Conservation (phyloP, 2,888 invertebrate genomes). For the Tipula lateralis region DNA sequence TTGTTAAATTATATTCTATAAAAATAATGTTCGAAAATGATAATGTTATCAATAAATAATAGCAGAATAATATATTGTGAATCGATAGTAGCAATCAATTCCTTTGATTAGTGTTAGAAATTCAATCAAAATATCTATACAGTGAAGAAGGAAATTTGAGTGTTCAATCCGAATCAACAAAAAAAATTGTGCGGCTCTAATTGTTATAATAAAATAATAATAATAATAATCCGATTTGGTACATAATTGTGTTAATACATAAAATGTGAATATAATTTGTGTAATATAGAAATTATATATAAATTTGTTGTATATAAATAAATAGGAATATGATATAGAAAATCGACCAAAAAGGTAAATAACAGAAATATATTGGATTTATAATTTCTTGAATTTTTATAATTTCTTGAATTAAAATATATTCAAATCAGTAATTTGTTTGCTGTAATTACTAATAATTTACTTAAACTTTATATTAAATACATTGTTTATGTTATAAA, state of each 20-base stretch:
- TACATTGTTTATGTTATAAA: neutral
- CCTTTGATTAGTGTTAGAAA: neutral
- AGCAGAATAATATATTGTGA: neutral
- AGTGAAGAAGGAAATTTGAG: neutral
- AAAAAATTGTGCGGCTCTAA: constrained; percentile 6
- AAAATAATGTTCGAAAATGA: neutral
- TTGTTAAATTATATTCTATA: neutral
- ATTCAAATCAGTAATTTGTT: neutral
- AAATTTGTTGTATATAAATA: neutral
- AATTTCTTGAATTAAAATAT: neutral
- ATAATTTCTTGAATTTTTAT: neutral
- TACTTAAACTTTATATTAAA: neutral
- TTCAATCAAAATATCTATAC: neutral
- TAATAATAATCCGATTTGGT: neutral
- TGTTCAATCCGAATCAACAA: neutral
- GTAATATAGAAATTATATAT: neutral
- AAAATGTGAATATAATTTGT: neutral
- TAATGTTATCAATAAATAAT: neutral
- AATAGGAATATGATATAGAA: neutral
- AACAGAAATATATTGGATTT: neutral
- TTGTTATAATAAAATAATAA: neutral
- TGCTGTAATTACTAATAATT: neutral
- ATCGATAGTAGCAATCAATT: neutral
- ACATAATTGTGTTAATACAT: neutral
- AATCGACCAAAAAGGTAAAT: neutral